phyloP scores from a whole-genome alignment of 2,888 invertebrate species.

The Dermolepida albohirtum region DNA sequence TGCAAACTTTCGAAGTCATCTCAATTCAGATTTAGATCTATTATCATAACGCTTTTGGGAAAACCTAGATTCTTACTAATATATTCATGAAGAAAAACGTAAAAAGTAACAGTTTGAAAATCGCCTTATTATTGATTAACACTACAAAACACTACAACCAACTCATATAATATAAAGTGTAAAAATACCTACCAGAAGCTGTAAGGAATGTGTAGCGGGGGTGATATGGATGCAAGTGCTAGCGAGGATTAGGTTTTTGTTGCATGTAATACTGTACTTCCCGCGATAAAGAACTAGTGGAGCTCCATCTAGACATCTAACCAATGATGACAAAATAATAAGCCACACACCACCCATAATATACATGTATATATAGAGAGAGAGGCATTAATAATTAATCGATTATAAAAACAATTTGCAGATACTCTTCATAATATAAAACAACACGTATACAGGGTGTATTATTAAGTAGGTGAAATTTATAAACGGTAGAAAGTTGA shows the following conservation, averaged over 20 bases:
- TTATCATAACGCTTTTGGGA: no score
- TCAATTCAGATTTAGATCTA: no score
- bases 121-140: no score
- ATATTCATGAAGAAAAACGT: no score
- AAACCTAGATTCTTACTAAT: no score
- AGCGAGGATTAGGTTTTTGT: slow-evolving; percentile 64
- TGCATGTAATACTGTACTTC: slow-evolving; percentile 73
- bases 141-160: slow-evolving; percentile 36
- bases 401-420: slow-evolving; percentile 1
- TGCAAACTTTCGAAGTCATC: no score
- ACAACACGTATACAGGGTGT: no score
- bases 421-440: no score
- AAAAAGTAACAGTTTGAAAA: no score
- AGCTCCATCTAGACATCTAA: slow-evolving; percentile 75
- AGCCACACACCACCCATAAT: slow-evolving; percentile 57
- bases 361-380: slow-evolving; percentile 29
- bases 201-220: slow-evolving; percentile 44
- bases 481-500: no score
- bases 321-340: slow-evolving; percentile 65
- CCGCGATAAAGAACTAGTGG: slow-evolving; percentile 72
- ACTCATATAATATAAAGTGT: background rate
- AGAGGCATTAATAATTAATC: background rate
- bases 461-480: no score
- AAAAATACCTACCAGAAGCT: slow-evolving; percentile 34
- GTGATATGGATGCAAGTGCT: slow-evolving; percentile 39